Evolutionary conservation across 2,888 invertebrate genomes (phyloP).

Genomic region (Chromoteleia sp.): DNA sequence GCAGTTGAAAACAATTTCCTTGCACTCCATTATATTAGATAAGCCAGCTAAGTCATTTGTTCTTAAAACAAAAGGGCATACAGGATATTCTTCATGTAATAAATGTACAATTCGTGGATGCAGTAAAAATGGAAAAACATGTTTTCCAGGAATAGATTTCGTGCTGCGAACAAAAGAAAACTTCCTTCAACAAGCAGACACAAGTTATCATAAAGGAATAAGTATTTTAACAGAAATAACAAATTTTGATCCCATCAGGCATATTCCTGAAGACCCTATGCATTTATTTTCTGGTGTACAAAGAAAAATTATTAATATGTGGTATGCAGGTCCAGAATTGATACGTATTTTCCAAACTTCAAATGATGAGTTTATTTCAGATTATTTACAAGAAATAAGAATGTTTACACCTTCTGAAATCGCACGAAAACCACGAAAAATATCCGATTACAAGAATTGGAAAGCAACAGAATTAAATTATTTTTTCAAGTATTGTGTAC

Average conservation of each 20-base stretch:
- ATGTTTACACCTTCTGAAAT: slow-evolving; percentile 4
- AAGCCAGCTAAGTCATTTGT: slow-evolving; percentile 40
- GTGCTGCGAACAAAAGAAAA: slow-evolving; percentile 20
- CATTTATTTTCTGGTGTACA: slow-evolving; percentile 16
- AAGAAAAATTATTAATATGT: slow-evolving; percentile 7
- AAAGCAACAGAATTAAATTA: slow-evolving; percentile 16
- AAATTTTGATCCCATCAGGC: not conserved
- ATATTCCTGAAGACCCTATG: slow-evolving; percentile 22
- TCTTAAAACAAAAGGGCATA: slow-evolving; percentile 33
- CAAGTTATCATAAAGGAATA: not conserved
- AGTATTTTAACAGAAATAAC: slow-evolving; percentile 4
- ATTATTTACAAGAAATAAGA: not conserved
- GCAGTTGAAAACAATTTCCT: slow-evolving; percentile 2
- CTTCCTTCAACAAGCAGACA: not conserved
- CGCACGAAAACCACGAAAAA: slow-evolving; percentile 15
- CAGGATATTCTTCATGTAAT: slow-evolving; percentile 25
- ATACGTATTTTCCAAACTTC: not conserved
- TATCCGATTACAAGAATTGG: slow-evolving; percentile 12
- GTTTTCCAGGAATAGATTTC: slow-evolving; percentile 8
- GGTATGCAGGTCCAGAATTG: not conserved
- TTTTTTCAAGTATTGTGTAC: slow-evolving; percentile 30
- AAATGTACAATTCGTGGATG: slow-evolving; percentile 17
- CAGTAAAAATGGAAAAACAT: slow-evolving; percentile 7
- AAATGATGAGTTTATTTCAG: not conserved
- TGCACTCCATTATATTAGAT: slow-evolving; percentile 34